A percentile compares a stretch with the other conserved stretches of the same genome.
Evolutionary conservation across 2,888 invertebrate genomes (phyloP).

Genomic region (Diogma glabrata): DNA sequence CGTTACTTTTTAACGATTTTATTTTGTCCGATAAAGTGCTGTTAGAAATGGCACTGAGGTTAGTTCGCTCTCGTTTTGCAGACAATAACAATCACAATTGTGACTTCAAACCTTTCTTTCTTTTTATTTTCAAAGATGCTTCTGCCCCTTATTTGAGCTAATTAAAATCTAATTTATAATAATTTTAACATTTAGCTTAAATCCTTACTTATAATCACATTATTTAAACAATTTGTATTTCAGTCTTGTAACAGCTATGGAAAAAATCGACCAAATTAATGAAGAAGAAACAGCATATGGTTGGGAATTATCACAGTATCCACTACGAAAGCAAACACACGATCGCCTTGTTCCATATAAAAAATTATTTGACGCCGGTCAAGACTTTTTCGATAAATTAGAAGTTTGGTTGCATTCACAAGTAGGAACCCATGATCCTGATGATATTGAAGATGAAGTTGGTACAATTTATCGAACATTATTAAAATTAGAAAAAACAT

Average conservation of each 20-base stretch:
- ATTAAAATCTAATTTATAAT: too few species aligned
- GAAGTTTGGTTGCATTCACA: constrained; percentile 75
- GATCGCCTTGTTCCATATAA: constrained; percentile 78
- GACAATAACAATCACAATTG: too few species aligned
- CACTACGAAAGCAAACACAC: constrained; percentile 62
- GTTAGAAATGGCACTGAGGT: too few species aligned
- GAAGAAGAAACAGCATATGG: constrained; percentile 81
- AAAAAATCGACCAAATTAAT: constrained; percentile 77
- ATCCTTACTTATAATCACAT: not conserved
- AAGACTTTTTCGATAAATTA: constrained; percentile 72
- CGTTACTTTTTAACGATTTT: too few species aligned
- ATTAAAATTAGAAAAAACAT: constrained; percentile 79
- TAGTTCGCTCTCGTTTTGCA: too few species aligned
- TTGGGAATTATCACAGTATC: constrained; percentile 81
- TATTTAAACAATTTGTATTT: constrained; percentile 2
- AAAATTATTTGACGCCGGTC: constrained; percentile 77
- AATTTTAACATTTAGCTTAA: too few species aligned
- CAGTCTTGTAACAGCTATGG: constrained; percentile 51
- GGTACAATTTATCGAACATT: constrained; percentile 47
- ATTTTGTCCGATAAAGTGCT: too few species aligned
- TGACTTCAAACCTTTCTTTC: too few species aligned
- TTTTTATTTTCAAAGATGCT: too few species aligned
- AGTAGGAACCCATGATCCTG: constrained; percentile 78
- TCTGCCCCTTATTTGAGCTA: too few species aligned
- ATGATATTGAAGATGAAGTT: constrained; percentile 60